A percentile compares a stretch with the other conserved stretches of the same genome.
These are phyloP conservation scores for Coreoperca whiteheadi DNA, from an alignment of 2,113 vertebrate species.

Conservation along the genomic window DNA sequence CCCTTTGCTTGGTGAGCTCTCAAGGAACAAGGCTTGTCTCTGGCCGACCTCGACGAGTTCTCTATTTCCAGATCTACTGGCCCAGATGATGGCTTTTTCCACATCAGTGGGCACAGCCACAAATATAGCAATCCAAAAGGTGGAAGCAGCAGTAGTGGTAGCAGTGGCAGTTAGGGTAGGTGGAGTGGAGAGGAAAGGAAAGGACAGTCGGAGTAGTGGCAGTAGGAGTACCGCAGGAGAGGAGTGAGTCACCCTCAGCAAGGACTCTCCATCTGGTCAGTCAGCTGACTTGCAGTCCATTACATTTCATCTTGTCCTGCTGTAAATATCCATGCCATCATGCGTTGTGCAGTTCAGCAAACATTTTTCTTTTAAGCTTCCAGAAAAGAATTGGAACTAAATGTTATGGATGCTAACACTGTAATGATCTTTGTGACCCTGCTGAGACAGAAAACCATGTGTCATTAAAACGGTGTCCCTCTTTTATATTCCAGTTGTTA, in stretches of 20 bases:
- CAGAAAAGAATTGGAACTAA: conserved; percentile 23
- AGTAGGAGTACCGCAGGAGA: conserved; percentile 56
- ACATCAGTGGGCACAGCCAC: conserved; percentile 82
- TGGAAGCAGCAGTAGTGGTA: conserved; percentile 68
- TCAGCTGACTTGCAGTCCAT: conserved; percentile 60
- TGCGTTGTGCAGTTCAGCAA: conserved; percentile 51
- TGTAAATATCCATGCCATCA: conserved; percentile 54
- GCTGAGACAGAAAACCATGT: conserved; percentile 36
- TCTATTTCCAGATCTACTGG: conserved; percentile 88
- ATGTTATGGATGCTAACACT: conserved; percentile 31
- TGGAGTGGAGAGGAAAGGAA: conserved; percentile 65
- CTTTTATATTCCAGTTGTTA: background rate
- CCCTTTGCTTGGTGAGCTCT: conserved; percentile 70
- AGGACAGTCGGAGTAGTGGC: conserved; percentile 60
- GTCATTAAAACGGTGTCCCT: conserved; percentile 21
- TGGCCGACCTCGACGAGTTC: conserved; percentile 79
- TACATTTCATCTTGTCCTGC: conserved; percentile 58
- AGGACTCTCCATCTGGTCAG: conserved; percentile 73
- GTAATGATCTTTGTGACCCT: conserved; percentile 47
- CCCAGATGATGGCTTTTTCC: conserved; percentile 89
- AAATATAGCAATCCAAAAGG: conserved; percentile 84
- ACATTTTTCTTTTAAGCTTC: conserved; percentile 52
- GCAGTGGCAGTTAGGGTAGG: conserved; percentile 48
- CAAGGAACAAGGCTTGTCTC: conserved; percentile 69
- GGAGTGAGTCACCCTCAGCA: conserved; percentile 73